A percentile compares a stretch with the other conserved stretches of the same genome.
Evolutionary conservation across 2,113 vertebrate species (phyloP).

Genomic region (Poicephalus gulielmi): DNA sequence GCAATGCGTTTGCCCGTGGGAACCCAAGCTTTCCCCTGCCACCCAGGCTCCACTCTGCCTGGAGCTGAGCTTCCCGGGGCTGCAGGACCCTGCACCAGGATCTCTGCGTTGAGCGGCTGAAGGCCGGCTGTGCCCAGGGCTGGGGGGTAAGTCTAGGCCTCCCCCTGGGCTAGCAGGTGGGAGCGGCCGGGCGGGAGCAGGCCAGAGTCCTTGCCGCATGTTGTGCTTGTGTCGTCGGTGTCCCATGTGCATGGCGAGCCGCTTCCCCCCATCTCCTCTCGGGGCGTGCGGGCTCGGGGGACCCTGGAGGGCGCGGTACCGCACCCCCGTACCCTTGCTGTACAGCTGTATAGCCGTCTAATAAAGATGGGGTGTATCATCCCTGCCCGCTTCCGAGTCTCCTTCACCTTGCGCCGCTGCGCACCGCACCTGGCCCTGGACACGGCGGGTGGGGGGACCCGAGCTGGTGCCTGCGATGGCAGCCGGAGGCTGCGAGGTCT

Average conservation of each 20-base stretch:
- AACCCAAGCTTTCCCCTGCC: not conserved
- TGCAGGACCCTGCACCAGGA: accelerated
- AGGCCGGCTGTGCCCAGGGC: not conserved
- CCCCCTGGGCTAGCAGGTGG: not conserved
- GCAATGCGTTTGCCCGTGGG: not conserved
- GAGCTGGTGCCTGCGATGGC: not conserved
- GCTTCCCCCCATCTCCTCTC: not conserved
- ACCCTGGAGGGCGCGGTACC: not conserved
- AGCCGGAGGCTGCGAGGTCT: not conserved
- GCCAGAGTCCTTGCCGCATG: constrained; percentile 5
- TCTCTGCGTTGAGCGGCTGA: accelerated
- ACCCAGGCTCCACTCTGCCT: accelerated
- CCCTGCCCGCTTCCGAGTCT: not conserved
- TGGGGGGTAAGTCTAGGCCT: not conserved
- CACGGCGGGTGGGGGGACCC: accelerated
- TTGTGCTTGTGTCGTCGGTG: constrained; percentile 38
- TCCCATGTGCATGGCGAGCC: constrained; percentile 52
- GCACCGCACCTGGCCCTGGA: not conserved
- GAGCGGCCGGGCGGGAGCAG: not conserved
- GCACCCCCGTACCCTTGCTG: not conserved
- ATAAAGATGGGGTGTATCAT: constrained; percentile 59
- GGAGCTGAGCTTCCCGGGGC: not conserved
- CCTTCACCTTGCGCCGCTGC: not conserved
- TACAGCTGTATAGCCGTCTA: constrained; percentile 36
- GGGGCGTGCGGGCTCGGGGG: not conserved